phyloP scores from a whole-genome alignment of 2,888 invertebrate species.

The Tridacna gigas region DNA sequence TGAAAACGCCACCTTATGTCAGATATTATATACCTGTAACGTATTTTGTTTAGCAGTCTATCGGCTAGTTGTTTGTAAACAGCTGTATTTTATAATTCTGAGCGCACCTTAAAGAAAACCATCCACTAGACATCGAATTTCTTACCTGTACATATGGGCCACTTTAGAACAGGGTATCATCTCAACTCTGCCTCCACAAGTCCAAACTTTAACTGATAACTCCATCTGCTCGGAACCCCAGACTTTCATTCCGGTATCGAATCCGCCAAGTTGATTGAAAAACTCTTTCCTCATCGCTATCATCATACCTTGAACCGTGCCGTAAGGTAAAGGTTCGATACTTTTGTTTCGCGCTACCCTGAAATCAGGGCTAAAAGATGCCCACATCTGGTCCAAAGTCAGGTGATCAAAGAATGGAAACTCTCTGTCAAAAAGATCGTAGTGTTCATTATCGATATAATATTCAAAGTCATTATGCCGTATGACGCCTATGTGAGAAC shows the following conservation, averaged over 20 bases:
- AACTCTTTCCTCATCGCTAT: conserved; percentile 57
- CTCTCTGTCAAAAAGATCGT: conserved; percentile 31
- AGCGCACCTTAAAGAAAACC: too few relatives aligned
- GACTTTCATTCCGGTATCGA: conserved; percentile 64
- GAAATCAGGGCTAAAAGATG: conserved; percentile 40
- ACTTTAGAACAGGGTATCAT: conserved; percentile 65
- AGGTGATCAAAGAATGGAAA: conserved; percentile 51
- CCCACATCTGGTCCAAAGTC: conserved; percentile 48
- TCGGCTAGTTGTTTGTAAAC: too few relatives aligned
- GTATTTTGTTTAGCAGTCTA: too few relatives aligned
- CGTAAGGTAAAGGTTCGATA: conserved; percentile 50
- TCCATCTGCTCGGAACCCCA: conserved; percentile 65
- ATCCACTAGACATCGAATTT: neutral
- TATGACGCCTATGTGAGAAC: conserved; percentile 60
- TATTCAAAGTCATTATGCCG: conserved; percentile 41
- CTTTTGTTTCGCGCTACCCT: conserved; percentile 30
- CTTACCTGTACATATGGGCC: conserved; percentile 18
- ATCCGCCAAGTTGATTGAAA: conserved; percentile 61
- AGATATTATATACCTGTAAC: too few relatives aligned
- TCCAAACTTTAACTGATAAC: conserved; percentile 61
- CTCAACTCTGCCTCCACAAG: conserved; percentile 65
- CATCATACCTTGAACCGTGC: conserved; percentile 53
- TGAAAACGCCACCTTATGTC: too few relatives aligned
- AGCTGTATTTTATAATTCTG: too few relatives aligned
- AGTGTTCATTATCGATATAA: conserved; percentile 1